These are phyloP conservation scores for Bucco capensis DNA, from an alignment of 2,113 vertebrate genomes.

Conservation along the genomic window DNA sequence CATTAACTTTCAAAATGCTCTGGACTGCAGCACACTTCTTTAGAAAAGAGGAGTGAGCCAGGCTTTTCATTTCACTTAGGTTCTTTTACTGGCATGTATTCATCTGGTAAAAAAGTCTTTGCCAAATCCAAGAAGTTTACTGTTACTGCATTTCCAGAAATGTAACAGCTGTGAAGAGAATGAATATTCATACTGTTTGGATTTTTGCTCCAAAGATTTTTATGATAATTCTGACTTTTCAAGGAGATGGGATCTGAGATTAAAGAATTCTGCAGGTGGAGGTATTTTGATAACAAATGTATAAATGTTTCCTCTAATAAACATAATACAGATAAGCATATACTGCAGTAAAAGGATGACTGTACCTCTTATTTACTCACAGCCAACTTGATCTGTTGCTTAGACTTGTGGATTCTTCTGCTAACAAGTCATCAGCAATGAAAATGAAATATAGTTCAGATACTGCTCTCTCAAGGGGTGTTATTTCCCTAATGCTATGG, in stretches of 20 bases:
- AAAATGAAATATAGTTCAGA: background rate
- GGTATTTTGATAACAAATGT: background rate
- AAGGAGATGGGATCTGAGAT: background rate
- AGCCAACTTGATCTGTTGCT: conserved; percentile 20
- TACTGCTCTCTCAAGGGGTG: background rate
- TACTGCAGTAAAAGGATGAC: background rate
- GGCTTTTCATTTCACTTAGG: conserved; percentile 1
- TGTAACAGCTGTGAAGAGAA: conserved; percentile 52
- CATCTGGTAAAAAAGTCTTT: conserved; percentile 54
- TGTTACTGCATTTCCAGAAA: conserved; percentile 68
- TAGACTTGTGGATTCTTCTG: background rate
- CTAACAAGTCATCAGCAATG: conserved; percentile 3
- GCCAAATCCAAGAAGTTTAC: conserved; percentile 74
- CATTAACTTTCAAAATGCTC: conserved; percentile 37
- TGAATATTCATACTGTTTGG: conserved; percentile 62
- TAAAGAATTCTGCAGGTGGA: background rate
- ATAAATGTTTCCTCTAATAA: background rate
- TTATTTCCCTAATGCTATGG: background rate
- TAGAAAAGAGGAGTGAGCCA: conserved; percentile 11
- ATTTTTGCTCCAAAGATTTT: conserved; percentile 33
- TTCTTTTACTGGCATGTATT: conserved; percentile 35
- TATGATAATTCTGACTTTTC: conserved; percentile 39
- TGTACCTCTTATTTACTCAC: background rate
- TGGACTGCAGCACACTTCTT: conserved; percentile 25
- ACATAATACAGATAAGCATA: background rate